Percentiles rank a stretch among this genome's conserved stretches.
Evolutionary conservation across 2,888 invertebrate species (phyloP).

Genomic region (Germaria angustata): DNA sequence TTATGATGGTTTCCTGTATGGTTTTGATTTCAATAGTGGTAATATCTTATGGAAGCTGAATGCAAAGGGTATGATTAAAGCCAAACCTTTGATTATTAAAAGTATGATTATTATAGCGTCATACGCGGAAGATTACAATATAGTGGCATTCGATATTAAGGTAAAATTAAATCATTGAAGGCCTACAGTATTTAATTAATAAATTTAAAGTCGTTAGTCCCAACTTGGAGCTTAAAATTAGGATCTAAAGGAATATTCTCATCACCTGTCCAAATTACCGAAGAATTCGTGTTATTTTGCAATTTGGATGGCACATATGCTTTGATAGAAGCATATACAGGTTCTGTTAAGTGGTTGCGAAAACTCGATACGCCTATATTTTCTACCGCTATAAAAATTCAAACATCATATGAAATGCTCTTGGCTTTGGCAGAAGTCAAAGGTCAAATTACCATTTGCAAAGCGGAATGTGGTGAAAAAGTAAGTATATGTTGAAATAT

Average conservation of each 20-base stretch:
- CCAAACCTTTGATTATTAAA: conserved; percentile 81
- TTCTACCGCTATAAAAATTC: conserved; percentile 81
- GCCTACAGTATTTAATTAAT: neutral
- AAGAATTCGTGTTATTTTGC: conserved; percentile 79
- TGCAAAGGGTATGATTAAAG: conserved; percentile 79
- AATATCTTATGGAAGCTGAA: conserved; percentile 83
- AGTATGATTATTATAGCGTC: conserved; percentile 83
- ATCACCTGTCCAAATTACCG: conserved; percentile 78
- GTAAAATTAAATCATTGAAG: conserved; percentile 54
- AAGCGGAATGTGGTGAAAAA: conserved; percentile 69
- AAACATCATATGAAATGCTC: conserved; percentile 62
- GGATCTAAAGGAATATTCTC: conserved; percentile 81
- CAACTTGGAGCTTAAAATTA: conserved; percentile 74
- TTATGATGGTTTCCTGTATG: conserved; percentile 87
- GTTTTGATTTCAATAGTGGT: conserved; percentile 82
- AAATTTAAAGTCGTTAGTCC: conserved; percentile 62
- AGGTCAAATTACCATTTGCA: conserved; percentile 81
- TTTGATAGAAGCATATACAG: conserved; percentile 80
- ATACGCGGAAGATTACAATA: conserved; percentile 79
- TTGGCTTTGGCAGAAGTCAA: conserved; percentile 76
- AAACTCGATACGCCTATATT: conserved; percentile 82
- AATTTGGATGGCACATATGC: conserved; percentile 82
- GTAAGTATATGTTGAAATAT: conserved; percentile 60
- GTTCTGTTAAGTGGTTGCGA: conserved; percentile 81
- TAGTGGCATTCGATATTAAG: conserved; percentile 73